phyloP scores from a whole-genome alignment of 2,888 invertebrate species.

The Thyatira batis region DNA sequence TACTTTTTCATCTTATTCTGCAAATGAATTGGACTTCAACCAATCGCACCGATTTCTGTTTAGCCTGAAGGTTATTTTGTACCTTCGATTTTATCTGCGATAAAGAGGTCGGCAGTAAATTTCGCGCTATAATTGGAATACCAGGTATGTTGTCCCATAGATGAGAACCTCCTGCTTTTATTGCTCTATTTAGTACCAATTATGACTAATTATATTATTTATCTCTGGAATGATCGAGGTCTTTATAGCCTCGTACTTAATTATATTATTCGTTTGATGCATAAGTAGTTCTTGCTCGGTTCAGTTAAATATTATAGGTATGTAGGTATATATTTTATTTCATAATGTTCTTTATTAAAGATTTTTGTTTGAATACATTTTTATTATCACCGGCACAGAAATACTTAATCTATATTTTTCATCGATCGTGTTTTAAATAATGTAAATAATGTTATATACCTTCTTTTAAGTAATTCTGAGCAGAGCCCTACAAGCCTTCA shows the following conservation, averaged over 20 bases:
- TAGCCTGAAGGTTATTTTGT: conserved; percentile 1
- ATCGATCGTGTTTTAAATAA: not conserved
- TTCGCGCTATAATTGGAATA: conserved; percentile 15
- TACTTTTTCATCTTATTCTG: not conserved
- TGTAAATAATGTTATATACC: not conserved
- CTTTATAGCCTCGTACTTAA: not conserved
- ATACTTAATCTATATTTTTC: too few species aligned
- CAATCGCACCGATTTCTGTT: not conserved
- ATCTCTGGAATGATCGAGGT: not conserved
- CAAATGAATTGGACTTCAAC: not conserved
- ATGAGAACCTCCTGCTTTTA: not conserved
- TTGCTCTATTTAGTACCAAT: not conserved
- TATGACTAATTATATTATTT: not conserved
- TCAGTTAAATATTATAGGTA: too few species aligned
- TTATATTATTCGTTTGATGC: not conserved
- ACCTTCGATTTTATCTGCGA: conserved; percentile 18
- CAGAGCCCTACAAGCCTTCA: too few species aligned
- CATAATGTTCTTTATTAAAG: not conserved
- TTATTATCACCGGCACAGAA: too few species aligned
- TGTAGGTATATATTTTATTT: not conserved
- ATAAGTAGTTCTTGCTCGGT: not conserved
- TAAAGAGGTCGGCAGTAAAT: conserved; percentile 13
- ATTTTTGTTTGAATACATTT: too few species aligned
- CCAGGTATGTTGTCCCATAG: not conserved
- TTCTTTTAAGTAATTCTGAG: not conserved